These are phyloP conservation scores for Picus viridis DNA, from an alignment of 2,797 vertebrate species.

Conservation along the genomic window DNA sequence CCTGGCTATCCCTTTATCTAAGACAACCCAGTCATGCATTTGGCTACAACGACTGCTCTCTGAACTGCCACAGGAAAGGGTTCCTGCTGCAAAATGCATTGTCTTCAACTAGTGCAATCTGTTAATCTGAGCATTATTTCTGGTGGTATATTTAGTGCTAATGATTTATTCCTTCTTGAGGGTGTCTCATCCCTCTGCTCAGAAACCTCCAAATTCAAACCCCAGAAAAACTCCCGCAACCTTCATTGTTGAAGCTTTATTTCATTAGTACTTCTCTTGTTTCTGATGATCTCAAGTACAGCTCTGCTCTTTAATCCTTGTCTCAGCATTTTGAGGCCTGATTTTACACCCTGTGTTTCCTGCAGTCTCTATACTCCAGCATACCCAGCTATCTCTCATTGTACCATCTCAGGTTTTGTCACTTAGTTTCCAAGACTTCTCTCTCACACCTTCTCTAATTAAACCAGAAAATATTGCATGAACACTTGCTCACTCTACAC, in stretches of 20 bases:
- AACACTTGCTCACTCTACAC: not conserved
- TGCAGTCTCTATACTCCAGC: not conserved
- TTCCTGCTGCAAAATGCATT: not conserved
- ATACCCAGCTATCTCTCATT: accelerated
- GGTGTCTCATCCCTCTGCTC: not conserved
- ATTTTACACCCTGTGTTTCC: not conserved
- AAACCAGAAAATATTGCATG: not conserved
- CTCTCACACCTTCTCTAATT: not conserved
- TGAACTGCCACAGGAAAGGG: not conserved
- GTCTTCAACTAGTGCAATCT: not conserved
- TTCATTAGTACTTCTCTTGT: not conserved
- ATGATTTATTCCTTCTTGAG: not conserved
- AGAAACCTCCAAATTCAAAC: not conserved
- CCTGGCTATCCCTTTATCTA: not conserved
- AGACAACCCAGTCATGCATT: not conserved
- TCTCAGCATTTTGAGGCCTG: not conserved
- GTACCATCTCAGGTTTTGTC: not conserved
- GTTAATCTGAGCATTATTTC: not conserved
- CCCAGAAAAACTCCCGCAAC: not conserved
- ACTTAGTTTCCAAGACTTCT: not conserved
- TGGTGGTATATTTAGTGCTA: not conserved
- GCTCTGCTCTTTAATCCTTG: not conserved
- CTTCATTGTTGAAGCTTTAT: not conserved
- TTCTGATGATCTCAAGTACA: not conserved
- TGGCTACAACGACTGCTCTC: not conserved